These are phyloP conservation scores for Uria lomvia DNA, from an alignment of 2,113 vertebrate species.

Conservation along the genomic window DNA sequence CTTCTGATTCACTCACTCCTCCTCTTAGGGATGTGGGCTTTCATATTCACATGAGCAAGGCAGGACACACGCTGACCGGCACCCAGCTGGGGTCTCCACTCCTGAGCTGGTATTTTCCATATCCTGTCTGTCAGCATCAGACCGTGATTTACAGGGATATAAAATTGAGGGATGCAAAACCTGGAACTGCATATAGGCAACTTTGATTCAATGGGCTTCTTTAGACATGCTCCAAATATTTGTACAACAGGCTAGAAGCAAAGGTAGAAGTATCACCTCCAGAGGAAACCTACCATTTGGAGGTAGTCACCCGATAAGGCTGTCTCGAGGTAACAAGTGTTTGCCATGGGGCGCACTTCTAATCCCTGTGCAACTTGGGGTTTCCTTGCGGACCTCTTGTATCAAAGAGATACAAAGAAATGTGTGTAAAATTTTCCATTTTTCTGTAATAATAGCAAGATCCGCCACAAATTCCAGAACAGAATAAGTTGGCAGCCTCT, in stretches of 20 bases:
- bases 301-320: not conserved
- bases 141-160: not conserved
- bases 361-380: not conserved
- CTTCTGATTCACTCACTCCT: slow-evolving; percentile 23
- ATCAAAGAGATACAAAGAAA: not conserved
- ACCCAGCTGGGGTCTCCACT: not conserved
- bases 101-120: not conserved
- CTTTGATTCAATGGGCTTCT: not conserved
- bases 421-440: not conserved
- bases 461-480: slow-evolving; percentile 33
- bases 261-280: not conserved
- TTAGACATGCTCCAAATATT: not conserved
- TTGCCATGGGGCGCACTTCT: not conserved
- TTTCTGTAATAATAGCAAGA: not conserved
- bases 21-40: not conserved
- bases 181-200: not conserved
- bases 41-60: not conserved
- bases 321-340: not conserved
- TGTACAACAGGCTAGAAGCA: not conserved
- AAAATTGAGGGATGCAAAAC: not conserved
- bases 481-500: slow-evolving; percentile 26
- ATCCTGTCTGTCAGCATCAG: not conserved
- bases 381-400: not conserved
- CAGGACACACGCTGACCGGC: not conserved
- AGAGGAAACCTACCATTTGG: not conserved